phyloP scores from a whole-genome alignment of 2,888 invertebrate genomes.

The Penaeus monodon region DNA sequence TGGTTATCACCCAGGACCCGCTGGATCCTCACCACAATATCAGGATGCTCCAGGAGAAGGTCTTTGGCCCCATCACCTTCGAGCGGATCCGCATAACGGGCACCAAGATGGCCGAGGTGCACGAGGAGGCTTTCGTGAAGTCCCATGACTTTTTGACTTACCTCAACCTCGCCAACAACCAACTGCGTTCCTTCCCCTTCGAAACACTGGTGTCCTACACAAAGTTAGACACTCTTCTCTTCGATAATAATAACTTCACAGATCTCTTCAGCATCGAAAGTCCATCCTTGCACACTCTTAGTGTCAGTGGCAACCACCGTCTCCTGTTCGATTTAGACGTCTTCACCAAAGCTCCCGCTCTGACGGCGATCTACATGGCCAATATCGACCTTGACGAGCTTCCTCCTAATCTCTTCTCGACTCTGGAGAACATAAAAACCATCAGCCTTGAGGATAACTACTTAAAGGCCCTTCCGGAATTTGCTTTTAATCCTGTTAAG shows the following conservation, averaged over 20 bases:
- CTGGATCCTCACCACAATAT: background rate
- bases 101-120: background rate
- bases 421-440: background rate
- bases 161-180: slow-evolving; percentile 23
- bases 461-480: background rate
- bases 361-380: slow-evolving; percentile 13
- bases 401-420: background rate
- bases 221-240: slow-evolving; percentile 13
- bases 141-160: background rate
- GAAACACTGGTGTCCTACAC: slow-evolving; percentile 1
- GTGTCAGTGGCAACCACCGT: slow-evolving; percentile 17
- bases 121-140: slow-evolving; percentile 20
- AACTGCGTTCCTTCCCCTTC: slow-evolving; percentile 15
- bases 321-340: background rate
- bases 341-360: background rate
- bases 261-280: background rate
- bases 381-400: background rate
- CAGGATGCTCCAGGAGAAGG: background rate
- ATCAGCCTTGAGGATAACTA: slow-evolving; percentile 21
- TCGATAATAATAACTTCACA: slow-evolving; percentile 22
- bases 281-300: slow-evolving; percentile 3
- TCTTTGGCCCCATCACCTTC: slow-evolving; percentile 7
- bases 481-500: background rate
- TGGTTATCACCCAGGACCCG: slow-evolving; percentile 22
- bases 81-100: slow-evolving; percentile 26